phyloP scores from a whole-genome alignment of 1,140 invertebrate genomes.

The Drosophila nikananu region DNA sequence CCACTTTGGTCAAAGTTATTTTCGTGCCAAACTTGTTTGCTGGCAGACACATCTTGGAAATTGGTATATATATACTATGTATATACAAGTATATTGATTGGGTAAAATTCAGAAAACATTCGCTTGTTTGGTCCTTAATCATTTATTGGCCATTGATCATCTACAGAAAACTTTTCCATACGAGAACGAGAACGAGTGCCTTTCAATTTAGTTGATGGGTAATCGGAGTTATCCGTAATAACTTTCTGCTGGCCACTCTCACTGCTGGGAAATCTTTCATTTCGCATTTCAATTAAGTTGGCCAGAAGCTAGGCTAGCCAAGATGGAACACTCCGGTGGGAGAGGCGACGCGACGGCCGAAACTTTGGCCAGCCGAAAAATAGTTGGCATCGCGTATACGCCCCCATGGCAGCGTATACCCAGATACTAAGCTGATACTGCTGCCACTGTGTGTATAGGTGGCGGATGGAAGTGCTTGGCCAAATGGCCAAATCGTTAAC shows the following conservation, averaged over 20 bases:
- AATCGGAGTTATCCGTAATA: constrained; percentile 56
- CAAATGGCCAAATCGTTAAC: constrained; percentile 65
- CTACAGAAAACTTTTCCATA: constrained; percentile 19
- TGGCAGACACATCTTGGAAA: constrained; percentile 6
- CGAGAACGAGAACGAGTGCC: constrained; percentile 9
- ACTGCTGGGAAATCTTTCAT: constrained; percentile 15
- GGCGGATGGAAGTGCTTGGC: constrained; percentile 58
- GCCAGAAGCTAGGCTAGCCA: constrained; percentile 16
- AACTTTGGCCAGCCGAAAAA: constrained; percentile 38
- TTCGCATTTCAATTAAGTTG: constrained; percentile 54
- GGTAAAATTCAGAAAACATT: constrained; percentile 25
- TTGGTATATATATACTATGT: not conserved
- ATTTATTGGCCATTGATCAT: constrained; percentile 55
- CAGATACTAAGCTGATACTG: not conserved
- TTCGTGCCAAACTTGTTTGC: constrained; percentile 26
- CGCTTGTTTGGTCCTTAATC: constrained; percentile 21
- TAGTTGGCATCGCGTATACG: constrained; percentile 38
- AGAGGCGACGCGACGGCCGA: constrained; percentile 5
- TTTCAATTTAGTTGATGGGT: constrained; percentile 52
- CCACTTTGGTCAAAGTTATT: constrained; percentile 18
- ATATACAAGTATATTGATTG: constrained; percentile 30
- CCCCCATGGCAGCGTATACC: constrained; percentile 5
- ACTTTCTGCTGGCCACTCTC: constrained; percentile 10
- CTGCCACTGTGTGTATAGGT: constrained; percentile 17
- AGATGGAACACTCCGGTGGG: constrained; percentile 50